Evolutionary conservation across 1,140 invertebrate genomes (phyloP).

Genomic region (Drosophila sucinea): DNA sequence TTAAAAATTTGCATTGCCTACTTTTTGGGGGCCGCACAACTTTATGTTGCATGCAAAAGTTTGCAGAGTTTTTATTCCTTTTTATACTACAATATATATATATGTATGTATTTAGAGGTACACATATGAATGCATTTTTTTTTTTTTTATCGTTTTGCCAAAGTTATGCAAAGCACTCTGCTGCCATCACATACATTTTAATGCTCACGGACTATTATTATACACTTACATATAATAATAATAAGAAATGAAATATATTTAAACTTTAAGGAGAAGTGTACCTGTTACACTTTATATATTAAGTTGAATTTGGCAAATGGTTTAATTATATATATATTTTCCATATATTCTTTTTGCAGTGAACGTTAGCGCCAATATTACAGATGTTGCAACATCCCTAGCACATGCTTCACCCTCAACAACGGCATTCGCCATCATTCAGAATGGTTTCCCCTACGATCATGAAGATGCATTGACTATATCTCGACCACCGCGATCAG

Average conservation of each 20-base stretch:
- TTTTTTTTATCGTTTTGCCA: conserved; percentile 25
- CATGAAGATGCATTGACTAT: conserved; percentile 33
- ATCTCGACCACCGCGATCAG: conserved; percentile 35
- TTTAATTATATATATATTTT: neutral
- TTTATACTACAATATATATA: neutral
- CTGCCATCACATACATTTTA: conserved; percentile 61
- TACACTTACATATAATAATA: conserved; percentile 46
- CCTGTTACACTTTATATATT: neutral
- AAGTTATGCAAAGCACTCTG: conserved; percentile 59
- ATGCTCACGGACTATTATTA: conserved; percentile 63
- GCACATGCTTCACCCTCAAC: neutral
- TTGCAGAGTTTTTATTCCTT: conserved; percentile 13
- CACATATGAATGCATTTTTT: neutral
- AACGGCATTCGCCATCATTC: conserved; percentile 2
- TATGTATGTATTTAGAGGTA: neutral
- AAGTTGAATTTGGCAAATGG: too few relatives aligned
- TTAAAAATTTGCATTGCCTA: conserved; percentile 67
- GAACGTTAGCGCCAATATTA: neutral
- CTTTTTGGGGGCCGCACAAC: conserved; percentile 31
- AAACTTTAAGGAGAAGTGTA: neutral
- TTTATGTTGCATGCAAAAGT: conserved; percentile 25
- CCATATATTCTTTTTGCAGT: neutral
- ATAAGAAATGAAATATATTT: conserved; percentile 28
- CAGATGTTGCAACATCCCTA: neutral
- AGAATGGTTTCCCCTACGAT: conserved; percentile 21